Percentiles rank a stretch among this genome's conserved stretches.
Evolutionary conservation across 2,888 invertebrate genomes (phyloP).

Genomic region (Drosophila greeni): DNA sequence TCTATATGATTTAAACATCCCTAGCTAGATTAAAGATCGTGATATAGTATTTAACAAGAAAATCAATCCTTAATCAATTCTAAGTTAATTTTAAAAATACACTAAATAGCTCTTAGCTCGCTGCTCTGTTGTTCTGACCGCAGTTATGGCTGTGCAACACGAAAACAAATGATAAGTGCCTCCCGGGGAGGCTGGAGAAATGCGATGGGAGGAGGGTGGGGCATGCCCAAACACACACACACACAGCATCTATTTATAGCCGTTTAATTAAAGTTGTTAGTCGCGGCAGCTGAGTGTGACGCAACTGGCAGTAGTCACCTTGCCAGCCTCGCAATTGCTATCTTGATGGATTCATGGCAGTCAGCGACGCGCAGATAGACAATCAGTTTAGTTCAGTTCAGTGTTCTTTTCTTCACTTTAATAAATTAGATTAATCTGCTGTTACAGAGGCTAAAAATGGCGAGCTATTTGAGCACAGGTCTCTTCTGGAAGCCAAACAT

Average conservation of each 20-base stretch:
- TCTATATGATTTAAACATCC: not conserved
- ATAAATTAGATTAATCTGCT: slow-evolving; percentile 42
- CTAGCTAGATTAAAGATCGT: not conserved
- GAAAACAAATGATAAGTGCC: slow-evolving; percentile 35
- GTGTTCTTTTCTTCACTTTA: slow-evolving; percentile 26
- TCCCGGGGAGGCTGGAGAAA: slow-evolving; percentile 15
- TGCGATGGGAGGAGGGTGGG: not conserved
- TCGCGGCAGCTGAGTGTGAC: slow-evolving; percentile 53
- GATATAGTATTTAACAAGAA: not conserved
- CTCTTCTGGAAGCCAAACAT: slow-evolving; percentile 84
- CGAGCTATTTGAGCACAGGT: slow-evolving; percentile 77
- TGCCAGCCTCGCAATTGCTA: slow-evolving; percentile 49
- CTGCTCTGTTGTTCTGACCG: slow-evolving; percentile 7
- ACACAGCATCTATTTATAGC: slow-evolving; percentile 33
- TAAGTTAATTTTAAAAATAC: not conserved
- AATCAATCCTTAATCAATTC: not conserved
- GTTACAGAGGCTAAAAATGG: slow-evolving; percentile 8
- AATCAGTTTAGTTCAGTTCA: slow-evolving; percentile 27
- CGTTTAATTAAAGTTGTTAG: slow-evolving; percentile 60
- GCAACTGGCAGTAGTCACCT: slow-evolving; percentile 44
- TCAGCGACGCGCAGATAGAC: slow-evolving; percentile 9
- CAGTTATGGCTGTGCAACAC: slow-evolving; percentile 13
- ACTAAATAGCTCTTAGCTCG: not conserved
- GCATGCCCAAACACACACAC: not conserved
- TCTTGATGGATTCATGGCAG: slow-evolving; percentile 41